Evolutionary conservation across 2,888 invertebrate species (phyloP).

Genomic region (Leptinotarsa haldemani): DNA sequence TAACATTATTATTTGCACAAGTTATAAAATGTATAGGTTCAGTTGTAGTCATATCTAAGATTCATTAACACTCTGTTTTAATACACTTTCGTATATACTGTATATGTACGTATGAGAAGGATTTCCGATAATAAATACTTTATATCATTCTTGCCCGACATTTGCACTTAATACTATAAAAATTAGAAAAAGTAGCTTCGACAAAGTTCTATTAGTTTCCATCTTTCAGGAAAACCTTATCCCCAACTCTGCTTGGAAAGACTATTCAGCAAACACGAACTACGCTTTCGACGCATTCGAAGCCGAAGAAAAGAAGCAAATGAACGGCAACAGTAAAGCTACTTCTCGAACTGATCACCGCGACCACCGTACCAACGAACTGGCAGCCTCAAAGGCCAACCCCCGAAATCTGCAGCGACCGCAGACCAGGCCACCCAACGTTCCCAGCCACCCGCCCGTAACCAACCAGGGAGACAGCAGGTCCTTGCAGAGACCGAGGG

Average conservation of each 20-base stretch:
- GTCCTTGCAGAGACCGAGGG: conserved; percentile 72
- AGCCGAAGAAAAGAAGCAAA: conserved; percentile 76
- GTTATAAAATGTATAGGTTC: no score
- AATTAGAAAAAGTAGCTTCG: no score
- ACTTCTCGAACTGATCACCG: conserved; percentile 36
- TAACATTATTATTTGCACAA: no score
- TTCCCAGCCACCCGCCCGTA: conserved; percentile 50
- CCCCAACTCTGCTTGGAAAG: conserved; percentile 89
- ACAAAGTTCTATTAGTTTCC: not conserved
- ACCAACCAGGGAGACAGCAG: conserved; percentile 71
- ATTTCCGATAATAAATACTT: no score
- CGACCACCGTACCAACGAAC: conserved; percentile 53
- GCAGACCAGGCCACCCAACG: conserved; percentile 60
- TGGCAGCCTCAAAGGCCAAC: conserved; percentile 29
- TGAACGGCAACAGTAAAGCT: conserved; percentile 42
- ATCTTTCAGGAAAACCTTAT: conserved; percentile 80
- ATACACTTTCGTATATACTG: no score
- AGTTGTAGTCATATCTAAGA: no score
- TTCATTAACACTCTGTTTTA: no score
- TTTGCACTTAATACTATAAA: no score
- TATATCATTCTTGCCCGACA: no score
- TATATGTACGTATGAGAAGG: no score
- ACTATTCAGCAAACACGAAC: conserved; percentile 87
- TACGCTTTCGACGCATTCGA: conserved; percentile 92
- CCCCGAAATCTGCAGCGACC: conserved; percentile 44